A percentile compares a stretch with the other conserved stretches of the same genome.
Evolutionary conservation across 2,797 vertebrate species (phyloP).

Genomic region (Salarias fasciatus): DNA sequence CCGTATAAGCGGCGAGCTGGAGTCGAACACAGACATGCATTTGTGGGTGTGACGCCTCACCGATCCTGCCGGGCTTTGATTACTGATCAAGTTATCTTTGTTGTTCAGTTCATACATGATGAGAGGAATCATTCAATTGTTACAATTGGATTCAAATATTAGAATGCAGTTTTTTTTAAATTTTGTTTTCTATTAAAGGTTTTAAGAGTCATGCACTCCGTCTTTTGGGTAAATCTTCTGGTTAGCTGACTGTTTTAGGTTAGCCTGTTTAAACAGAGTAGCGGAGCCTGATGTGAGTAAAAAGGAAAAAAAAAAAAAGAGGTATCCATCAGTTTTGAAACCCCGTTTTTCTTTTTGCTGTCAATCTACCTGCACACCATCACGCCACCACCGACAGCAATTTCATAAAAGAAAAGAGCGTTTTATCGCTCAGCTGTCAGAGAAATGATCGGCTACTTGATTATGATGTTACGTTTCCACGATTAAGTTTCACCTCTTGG

Average conservation of each 20-base stretch:
- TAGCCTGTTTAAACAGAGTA: constrained; percentile 54
- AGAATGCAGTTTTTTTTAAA: neutral
- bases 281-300: constrained; percentile 42
- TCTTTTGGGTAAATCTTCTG: constrained; percentile 13
- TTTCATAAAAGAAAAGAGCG: constrained; percentile 43
- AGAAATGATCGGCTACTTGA: constrained; percentile 52
- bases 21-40: constrained; percentile 18
- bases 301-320: constrained; percentile 9
- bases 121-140: neutral
- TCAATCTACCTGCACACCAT: constrained; percentile 56
- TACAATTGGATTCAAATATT: constrained; percentile 4
- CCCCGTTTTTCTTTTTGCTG: constrained; percentile 40
- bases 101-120: constrained; percentile 5
- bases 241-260: constrained; percentile 55
- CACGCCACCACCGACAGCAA: constrained; percentile 38
- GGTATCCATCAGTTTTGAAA: constrained; percentile 55
- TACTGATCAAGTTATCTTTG: neutral
- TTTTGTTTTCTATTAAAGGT: constrained; percentile 9
- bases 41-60: neutral
- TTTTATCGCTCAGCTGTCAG: constrained; percentile 65
- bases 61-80: constrained; percentile 1
- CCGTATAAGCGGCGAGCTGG: neutral
- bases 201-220: neutral
- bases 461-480: constrained; percentile 43
- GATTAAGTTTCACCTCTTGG: constrained; percentile 33